Evolutionary conservation across 2,888 invertebrate genomes (phyloP), one percentile per base, ranked within the genome.

Genomic region (Drosophila rellima): DNA sequence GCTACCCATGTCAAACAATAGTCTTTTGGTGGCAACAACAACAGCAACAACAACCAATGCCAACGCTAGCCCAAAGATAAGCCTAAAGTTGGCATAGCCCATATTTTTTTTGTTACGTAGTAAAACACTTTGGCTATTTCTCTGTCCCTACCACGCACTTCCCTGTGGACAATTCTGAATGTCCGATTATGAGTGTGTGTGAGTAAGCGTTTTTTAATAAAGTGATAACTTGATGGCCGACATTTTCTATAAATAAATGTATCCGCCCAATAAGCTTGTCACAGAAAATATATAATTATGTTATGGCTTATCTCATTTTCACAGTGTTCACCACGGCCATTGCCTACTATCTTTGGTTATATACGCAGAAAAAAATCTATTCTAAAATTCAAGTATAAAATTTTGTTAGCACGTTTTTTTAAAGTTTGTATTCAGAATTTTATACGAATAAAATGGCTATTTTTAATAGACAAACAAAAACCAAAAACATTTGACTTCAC

Each of bases 121-220:
- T 81, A 69, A 80, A 87, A 62, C 52, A 74, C 57, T 78, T 60
- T 50, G 44, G 23, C 26, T 60, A 31, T 31, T 26, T 31, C 10
- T 44, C 5, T 26, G 11, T 66, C 23, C 29, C 18, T 11, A n/a
- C 26, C 29, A 17, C 26, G 6, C 51, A 51, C 50, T 50, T 23
- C n/a, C 5, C 26, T 45, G 11, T 39, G 23, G 6, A 15, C 17
- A 39, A 2, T 15, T 39, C 23, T 18, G 13, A 26, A 17, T 40
- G 42, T 55, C n/a, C n/a, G n/a, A n/a, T n/a, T 37, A 42, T 62
- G 54, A 55, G 51, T 61, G 48, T 42, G 50, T 42, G 56, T 81
- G 88, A 81, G 86, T 88, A 81, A 86, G 88, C 81, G 86, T 79
- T 81, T 81, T 88, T 88, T 85, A 88, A 81, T 81, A 81, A 85